phyloP scores from a whole-genome alignment of 2,888 invertebrate species.

The Trichacis sp. region DNA sequence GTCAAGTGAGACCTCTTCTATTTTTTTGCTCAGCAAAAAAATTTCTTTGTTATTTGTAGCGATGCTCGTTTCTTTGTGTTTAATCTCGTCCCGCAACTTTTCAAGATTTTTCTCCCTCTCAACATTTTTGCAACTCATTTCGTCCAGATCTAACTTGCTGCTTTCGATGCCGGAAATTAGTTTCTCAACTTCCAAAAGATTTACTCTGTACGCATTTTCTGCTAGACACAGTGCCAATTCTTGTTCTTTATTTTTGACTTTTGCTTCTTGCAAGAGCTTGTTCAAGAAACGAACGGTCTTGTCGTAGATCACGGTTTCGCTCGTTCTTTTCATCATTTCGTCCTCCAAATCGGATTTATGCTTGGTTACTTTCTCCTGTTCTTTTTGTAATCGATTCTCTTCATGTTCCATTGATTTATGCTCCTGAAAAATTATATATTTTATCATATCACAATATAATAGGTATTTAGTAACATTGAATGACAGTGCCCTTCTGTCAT shows the following conservation, averaged over 20 bases:
- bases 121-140: constrained; percentile 61
- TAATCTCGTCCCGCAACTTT: constrained; percentile 68
- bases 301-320: constrained; percentile 78
- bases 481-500: no score
- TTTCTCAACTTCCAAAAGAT: constrained; percentile 74
- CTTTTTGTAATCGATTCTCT: constrained; percentile 67
- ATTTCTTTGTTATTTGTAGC: constrained; percentile 71
- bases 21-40: constrained; percentile 70
- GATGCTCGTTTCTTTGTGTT: constrained; percentile 68
- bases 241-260: constrained; percentile 69
- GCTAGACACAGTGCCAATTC: constrained; percentile 72
- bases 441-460: no score
- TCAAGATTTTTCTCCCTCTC: constrained; percentile 69
- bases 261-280: constrained; percentile 69
- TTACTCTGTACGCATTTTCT: constrained; percentile 74
- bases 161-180: constrained; percentile 56
- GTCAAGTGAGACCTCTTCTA: constrained; percentile 71
- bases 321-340: constrained; percentile 74
- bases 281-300: constrained; percentile 74
- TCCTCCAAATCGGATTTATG: constrained; percentile 76
- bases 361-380: constrained; percentile 71
- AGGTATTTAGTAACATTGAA: no score
- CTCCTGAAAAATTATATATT: no score
- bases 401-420: constrained; percentile 69
- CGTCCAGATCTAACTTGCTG: constrained; percentile 61